phyloP scores from a whole-genome alignment of 1,140 invertebrate genomes.

The Ruditapes philippinarum region DNA sequence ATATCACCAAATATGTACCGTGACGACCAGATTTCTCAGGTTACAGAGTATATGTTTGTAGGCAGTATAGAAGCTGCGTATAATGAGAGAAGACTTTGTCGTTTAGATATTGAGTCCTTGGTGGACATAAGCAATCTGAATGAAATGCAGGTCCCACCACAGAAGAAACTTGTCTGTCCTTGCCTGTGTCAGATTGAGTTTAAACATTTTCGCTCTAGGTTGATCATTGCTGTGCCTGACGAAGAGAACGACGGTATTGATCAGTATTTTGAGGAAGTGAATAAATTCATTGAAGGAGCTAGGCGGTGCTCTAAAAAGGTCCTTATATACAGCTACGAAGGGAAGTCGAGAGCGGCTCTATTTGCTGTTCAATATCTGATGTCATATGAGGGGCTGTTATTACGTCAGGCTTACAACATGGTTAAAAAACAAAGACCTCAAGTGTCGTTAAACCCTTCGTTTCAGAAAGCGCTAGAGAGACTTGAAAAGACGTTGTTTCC shows the following conservation, averaged over 20 bases:
- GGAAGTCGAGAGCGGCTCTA: conserved; percentile 80
- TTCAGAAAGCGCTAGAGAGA: conserved; percentile 72
- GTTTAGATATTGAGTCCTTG: conserved; percentile 78
- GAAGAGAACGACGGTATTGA: conserved; percentile 80
- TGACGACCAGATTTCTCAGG: conserved; percentile 73
- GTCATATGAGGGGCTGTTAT: conserved; percentile 75
- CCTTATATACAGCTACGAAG: conserved; percentile 81
- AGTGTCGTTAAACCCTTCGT: conserved; percentile 78
- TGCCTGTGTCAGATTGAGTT: conserved; percentile 78
- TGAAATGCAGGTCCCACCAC: conserved; percentile 71
- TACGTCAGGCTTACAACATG: conserved; percentile 77
- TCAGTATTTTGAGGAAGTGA: conserved; percentile 82
- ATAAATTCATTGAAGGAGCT: conserved; percentile 83
- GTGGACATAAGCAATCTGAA: conserved; percentile 82
- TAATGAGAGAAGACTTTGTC: conserved; percentile 82
- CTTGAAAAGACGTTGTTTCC: conserved; percentile 76
- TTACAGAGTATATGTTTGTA: conserved; percentile 81
- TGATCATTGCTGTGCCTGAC: conserved; percentile 81
- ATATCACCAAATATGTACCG: conserved; percentile 72
- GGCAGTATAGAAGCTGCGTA: conserved; percentile 81
- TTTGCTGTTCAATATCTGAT: conserved; percentile 84
- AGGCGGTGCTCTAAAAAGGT: conserved; percentile 74
- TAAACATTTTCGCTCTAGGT: conserved; percentile 79
- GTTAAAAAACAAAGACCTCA: conserved; percentile 77
- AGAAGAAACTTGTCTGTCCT: conserved; percentile 79